phyloP scores from a whole-genome alignment of 2,888 invertebrate species.

The Acrobasis repandana region DNA sequence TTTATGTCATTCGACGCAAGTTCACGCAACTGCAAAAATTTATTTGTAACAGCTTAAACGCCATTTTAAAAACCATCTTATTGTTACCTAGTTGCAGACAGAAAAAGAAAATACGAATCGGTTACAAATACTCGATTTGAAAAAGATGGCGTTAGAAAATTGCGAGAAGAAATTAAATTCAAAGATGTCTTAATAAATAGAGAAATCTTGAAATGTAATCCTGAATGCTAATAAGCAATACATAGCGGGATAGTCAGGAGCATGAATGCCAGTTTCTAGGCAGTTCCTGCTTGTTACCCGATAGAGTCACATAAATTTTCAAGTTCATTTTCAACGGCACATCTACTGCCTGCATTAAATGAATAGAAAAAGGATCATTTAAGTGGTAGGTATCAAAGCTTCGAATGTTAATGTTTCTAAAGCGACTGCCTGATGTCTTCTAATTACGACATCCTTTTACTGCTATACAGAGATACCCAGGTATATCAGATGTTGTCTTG shows the following conservation, averaged over 20 bases:
- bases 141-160: not conserved
- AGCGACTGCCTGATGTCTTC: not conserved
- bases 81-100: not conserved
- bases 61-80: not conserved
- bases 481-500: slow-evolving; percentile 1
- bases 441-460: slow-evolving; percentile 1
- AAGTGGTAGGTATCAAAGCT: slow-evolving; percentile 1
- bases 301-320: slow-evolving; percentile 13
- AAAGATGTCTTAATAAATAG: not conserved
- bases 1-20: slow-evolving; percentile 54
- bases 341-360: slow-evolving; percentile 11
- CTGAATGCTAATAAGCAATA: slow-evolving; percentile 9
- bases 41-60: slow-evolving; percentile 8
- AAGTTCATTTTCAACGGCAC: slow-evolving; percentile 10
- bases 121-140: not conserved
- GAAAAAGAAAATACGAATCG: not conserved
- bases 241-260: slow-evolving; percentile 4
- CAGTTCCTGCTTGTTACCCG: slow-evolving; percentile 6
- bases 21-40: slow-evolving; percentile 36
- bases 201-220: not conserved
- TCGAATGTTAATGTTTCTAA: not conserved
- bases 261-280: not conserved
- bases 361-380: slow-evolving; percentile 1
- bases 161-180: not conserved
- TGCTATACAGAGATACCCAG: not conserved